A percentile compares a stretch with the other conserved stretches of the same genome.
phyloP scores from a whole-genome alignment of 2,113 vertebrate genomes.

The Ivindomyrus marchei region DNA sequence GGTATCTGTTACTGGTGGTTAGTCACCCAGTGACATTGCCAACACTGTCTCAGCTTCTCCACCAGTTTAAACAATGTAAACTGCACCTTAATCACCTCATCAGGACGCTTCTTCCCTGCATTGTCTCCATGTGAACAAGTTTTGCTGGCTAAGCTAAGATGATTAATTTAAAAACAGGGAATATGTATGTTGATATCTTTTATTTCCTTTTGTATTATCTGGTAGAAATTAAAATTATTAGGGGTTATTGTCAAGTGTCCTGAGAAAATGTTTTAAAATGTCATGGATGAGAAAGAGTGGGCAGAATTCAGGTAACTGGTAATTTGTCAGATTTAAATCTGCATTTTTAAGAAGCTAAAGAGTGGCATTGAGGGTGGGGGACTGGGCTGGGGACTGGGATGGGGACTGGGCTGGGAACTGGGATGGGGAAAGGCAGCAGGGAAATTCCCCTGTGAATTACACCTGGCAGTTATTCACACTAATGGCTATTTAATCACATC shows the following conservation, averaged over 20 bases:
- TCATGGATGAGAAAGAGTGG: neutral
- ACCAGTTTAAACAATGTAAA: neutral
- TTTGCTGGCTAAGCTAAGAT: neutral
- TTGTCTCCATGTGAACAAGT: neutral
- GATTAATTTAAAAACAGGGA: neutral
- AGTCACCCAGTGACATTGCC: neutral
- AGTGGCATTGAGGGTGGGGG: neutral
- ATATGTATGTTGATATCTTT: neutral
- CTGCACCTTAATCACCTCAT: neutral
- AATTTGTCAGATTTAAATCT: neutral
- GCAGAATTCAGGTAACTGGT: neutral
- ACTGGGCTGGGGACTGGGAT: neutral
- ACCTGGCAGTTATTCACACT: neutral
- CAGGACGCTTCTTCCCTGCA: neutral
- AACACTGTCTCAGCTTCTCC: neutral
- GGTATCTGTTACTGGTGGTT: neutral
- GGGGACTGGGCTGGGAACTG: neutral
- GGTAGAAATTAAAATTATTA: neutral
- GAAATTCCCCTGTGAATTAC: neutral
- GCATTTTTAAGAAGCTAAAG: neutral
- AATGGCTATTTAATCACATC: neutral
- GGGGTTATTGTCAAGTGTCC: neutral
- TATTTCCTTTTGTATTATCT: neutral
- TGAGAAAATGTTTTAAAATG: neutral
- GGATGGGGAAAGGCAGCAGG: neutral